Base-by-base conservation (phyloP, 2,113 vertebrate species). In the Gobio gobio region DNA sequence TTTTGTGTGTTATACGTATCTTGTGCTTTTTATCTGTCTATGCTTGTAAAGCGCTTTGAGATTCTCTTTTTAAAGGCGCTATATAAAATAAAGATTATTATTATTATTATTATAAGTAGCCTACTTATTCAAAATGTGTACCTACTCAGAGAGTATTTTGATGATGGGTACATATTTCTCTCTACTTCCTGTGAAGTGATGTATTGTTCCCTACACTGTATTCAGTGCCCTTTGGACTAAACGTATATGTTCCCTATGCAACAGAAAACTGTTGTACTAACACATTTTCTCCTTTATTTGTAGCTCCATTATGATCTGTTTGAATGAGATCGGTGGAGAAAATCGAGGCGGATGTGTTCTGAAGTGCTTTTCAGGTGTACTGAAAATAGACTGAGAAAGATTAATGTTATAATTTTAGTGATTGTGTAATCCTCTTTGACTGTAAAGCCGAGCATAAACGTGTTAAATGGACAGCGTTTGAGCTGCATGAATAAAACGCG, bases 331-430 rank as follows among this genome's bases (percentile, higher is more conserved):
- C 36, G 24, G 7, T 22, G 20, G 64, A 61, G 36, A 75, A 63
- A 26, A 83, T 22, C 43, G 13, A 56, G 13, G 20, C 36, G 5
- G 9, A 45, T 29, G 24, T 79, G n/a, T 70, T 72, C 3, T 63
- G 70, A 82, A 64, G 68, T 66, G 74, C 22, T 86, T 78, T 77
- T 83, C 49, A 78, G 51, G 76, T 61, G 16, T 64, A 73, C 43
- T 7, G 26, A 24, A 72, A 58, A 72, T 72, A 70, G 49, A 72
- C 16, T 58, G 12, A 26, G 47, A 68, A 33, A 12, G 26, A 78
- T 64, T 77, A 77, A 83, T 56, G 8, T 78, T 22, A 22, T 76
- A 58, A 75, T 56, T 72, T 36, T 58, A 26, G 45, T 5, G 47
- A 36, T 72, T 82, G 29, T 58, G n/a, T 72, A 83, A 83, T 54